Percentiles rank a stretch among this genome's conserved stretches.
Evolutionary conservation across 2,113 vertebrate genomes (phyloP).

Genomic region (Puma concolor): DNA sequence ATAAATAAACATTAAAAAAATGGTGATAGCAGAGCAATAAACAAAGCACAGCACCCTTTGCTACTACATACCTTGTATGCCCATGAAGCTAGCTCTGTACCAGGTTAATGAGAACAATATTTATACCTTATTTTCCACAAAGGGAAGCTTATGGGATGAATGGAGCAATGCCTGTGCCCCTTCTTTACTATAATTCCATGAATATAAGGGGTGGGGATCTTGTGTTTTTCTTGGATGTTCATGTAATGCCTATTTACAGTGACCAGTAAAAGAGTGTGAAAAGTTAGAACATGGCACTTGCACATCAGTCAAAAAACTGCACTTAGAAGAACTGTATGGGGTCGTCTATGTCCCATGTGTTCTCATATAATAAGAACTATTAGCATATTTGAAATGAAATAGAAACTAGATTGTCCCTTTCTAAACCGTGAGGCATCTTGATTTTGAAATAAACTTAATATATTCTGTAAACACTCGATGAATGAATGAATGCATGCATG

Average conservation of each 20-base stretch:
- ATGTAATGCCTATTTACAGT: background rate
- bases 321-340: background rate
- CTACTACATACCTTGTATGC: background rate
- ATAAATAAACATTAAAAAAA: background rate
- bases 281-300: background rate
- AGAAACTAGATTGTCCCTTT: background rate
- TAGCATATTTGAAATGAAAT: background rate
- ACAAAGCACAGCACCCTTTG: background rate
- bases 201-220: background rate
- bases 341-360: background rate
- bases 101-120: background rate
- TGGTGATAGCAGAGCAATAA: background rate
- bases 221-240: background rate
- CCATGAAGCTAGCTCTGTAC: background rate
- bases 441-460: background rate
- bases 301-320: background rate
- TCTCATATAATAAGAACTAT: background rate
- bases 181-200: background rate
- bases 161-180: background rate
- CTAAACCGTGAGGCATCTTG: background rate
- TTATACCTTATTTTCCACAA: background rate
- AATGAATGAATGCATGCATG: background rate
- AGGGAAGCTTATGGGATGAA: background rate
- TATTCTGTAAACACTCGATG: background rate
- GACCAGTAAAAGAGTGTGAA: background rate